Percentiles rank a stretch among this genome's conserved stretches.
Conservation (phyloP, 2,888 invertebrate genomes). For the Pristionchus arcanus region DNA sequence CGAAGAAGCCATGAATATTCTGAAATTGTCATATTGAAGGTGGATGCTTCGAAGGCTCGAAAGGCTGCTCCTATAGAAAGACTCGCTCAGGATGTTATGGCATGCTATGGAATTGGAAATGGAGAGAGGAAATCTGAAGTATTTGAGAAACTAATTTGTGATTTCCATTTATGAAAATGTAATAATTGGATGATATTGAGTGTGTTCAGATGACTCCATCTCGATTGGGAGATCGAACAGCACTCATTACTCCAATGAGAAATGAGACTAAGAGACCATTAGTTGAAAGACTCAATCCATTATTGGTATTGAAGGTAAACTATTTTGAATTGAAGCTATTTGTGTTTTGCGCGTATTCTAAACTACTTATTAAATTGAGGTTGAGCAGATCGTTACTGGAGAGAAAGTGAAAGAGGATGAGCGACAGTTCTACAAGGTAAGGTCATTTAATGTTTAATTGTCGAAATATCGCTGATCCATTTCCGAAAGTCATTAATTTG, state of each 20-base stretch:
- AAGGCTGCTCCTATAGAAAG: conserved; percentile 57
- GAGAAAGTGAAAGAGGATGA: conserved; percentile 57
- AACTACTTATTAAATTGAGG: conserved; percentile 19
- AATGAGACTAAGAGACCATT: conserved; percentile 56
- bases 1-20: not conserved
- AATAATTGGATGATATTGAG: not conserved
- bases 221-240: conserved; percentile 19
- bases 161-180: not conserved
- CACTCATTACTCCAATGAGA: conserved; percentile 32
- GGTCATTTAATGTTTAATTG: not conserved
- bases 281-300: conserved; percentile 62
- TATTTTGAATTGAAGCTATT: not conserved
- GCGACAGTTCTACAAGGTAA: conserved; percentile 25
- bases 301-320: conserved; percentile 58
- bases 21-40: conserved; percentile 38
- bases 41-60: conserved; percentile 58
- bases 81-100: conserved; percentile 48
- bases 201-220: not conserved
- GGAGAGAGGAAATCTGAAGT: not conserved
- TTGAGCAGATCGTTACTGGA: conserved; percentile 63
- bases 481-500: not conserved
- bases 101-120: conserved; percentile 38
- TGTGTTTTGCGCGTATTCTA: not conserved
- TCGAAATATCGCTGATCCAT: not conserved
- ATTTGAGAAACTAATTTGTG: not conserved